These are phyloP conservation scores for Malurus elegans DNA, from an alignment of 2,113 vertebrate genomes.

Conservation along the genomic window DNA sequence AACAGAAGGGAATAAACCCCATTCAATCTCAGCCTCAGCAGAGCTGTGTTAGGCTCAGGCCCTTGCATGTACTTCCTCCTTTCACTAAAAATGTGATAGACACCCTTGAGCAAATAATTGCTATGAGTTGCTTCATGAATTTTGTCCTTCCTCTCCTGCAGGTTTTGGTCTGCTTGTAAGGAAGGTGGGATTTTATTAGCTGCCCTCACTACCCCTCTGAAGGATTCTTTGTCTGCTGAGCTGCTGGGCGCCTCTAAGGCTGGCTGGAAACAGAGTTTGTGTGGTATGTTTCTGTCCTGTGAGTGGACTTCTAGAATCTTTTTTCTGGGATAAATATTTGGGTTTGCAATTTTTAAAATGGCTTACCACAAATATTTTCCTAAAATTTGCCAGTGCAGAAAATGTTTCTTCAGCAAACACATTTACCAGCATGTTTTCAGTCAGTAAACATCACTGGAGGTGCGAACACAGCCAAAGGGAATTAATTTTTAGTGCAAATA, in stretches of 20 bases:
- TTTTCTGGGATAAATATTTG: conserved; percentile 55
- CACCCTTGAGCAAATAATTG: not conserved
- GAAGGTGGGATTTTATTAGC: not conserved
- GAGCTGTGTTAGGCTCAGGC: not conserved
- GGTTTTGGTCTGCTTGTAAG: not conserved
- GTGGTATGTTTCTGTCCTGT: not conserved
- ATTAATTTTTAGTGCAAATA: not conserved
- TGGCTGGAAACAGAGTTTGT: not conserved
- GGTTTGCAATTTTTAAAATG: conserved; percentile 39
- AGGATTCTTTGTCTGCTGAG: conserved; percentile 14
- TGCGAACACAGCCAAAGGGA: not conserved
- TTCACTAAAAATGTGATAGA: not conserved
- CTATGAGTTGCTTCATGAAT: not conserved
- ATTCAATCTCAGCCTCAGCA: not conserved
- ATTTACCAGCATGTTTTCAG: conserved; percentile 39
- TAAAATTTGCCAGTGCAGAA: conserved; percentile 30
- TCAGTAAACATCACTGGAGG: conserved; percentile 31
- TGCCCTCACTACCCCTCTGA: not conserved
- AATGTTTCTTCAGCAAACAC: conserved; percentile 64
- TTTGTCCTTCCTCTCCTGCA: not conserved
- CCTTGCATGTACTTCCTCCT: rapidly evolving
- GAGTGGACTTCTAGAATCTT: not conserved
- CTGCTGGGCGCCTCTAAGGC: not conserved
- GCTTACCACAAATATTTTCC: conserved; percentile 63
- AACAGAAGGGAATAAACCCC: not conserved